Evolutionary conservation across 2,113 vertebrate species (phyloP).

Genomic region (Bos indicus): DNA sequence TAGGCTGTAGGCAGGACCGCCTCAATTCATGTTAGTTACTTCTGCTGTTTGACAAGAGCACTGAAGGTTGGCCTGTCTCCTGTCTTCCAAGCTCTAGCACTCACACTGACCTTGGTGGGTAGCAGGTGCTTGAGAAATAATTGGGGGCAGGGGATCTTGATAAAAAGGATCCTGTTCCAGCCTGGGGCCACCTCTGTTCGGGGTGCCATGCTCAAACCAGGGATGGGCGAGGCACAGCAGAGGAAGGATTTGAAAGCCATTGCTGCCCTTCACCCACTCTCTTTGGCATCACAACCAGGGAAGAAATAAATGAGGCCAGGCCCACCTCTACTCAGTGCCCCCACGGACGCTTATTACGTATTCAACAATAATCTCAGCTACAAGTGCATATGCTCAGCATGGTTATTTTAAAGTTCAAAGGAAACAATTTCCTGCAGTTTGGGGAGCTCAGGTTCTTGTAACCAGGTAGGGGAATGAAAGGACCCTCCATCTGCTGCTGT

Average conservation of each 20-base stretch:
- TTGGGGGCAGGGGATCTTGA: background rate
- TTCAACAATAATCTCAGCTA: background rate
- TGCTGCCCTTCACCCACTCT: background rate
- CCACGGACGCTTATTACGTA: rapidly evolving
- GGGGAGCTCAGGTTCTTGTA: background rate
- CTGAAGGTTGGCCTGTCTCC: background rate
- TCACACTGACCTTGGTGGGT: background rate
- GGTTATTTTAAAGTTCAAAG: background rate
- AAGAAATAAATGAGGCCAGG: background rate
- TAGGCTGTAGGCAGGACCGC: background rate
- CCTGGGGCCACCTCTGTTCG: background rate
- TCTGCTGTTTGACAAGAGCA: background rate
- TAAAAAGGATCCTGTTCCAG: background rate
- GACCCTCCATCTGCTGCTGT: background rate
- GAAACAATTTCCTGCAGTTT: background rate
- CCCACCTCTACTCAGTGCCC: background rate
- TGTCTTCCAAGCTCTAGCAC: background rate
- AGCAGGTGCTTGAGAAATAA: background rate
- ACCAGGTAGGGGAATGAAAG: background rate
- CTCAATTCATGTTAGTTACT: background rate
- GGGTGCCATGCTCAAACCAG: background rate
- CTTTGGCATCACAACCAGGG: background rate
- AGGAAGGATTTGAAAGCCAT: background rate
- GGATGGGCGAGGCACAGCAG: background rate
- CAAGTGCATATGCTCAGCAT: background rate